These are phyloP conservation scores for Diarsia brunnea DNA, from an alignment of 2,888 invertebrate species.

Conservation along the genomic window DNA sequence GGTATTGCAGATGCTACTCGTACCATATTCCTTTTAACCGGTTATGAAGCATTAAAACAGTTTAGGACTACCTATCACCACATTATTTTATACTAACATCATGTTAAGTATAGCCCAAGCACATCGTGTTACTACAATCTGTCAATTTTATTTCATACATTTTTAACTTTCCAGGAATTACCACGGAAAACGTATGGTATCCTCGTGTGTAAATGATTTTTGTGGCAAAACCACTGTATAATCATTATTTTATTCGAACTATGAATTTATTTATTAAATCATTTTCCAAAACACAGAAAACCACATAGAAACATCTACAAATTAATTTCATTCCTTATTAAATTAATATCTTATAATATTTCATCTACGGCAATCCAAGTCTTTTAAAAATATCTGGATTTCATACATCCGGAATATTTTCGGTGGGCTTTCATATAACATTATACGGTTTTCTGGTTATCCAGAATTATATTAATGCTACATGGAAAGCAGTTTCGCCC, in stretches of 20 bases:
- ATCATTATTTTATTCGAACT: not conserved
- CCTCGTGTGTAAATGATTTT: no score
- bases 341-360: not conserved
- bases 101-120: not conserved
- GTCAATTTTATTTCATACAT: no score
- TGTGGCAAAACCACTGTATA: not conserved
- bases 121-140: no score
- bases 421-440: conserved; percentile 29
- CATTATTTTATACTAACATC: not conserved
- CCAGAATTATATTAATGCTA: conserved; percentile 24
- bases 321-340: not conserved
- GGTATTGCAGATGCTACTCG: conserved; percentile 1
- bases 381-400: conserved; percentile 16
- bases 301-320: not conserved
- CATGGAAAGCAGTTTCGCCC: conserved; percentile 19
- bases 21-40: not conserved
- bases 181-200: not conserved
- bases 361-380: conserved; percentile 11
- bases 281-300: not conserved
- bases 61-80: not conserved
- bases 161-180: no score
- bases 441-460: conserved; percentile 36
- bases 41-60: not conserved
- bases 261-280: not conserved
- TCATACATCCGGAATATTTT: conserved; percentile 36